Base-by-base conservation (phyloP, 2,888 invertebrate species). In the Alentia gelatinosa region DNA sequence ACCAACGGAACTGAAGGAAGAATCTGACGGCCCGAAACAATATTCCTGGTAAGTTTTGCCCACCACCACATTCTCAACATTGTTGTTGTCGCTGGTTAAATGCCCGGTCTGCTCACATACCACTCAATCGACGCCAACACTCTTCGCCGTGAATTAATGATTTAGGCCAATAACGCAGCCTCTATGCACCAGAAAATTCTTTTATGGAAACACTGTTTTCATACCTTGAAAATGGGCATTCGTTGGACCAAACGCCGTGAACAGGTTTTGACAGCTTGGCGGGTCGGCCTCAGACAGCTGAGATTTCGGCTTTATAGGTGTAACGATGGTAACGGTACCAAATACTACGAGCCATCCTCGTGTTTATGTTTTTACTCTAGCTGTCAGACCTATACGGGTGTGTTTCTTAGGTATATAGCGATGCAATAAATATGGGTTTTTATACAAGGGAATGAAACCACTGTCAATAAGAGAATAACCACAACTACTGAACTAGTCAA, bases 21-120 rank as follows among this genome's bases (percentile, higher is more conserved):
- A 90, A 42, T 86, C 86, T 4, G 90, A 79, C 23, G 90, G 37
- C 19, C 75, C 90, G 23, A 75, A 75, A n/a, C 47, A 79, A 35
- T 90, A 79, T 90, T 90, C 90, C 15, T 90, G 90, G 90, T 90
- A 50, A 90, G 90, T 90, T 79, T 75, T 23, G 15, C 0, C 26
- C 26, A 35, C 15, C 35, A 35, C 79, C 39, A 23, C 35, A 79
- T 37, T 39, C n/a, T 4, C 79, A 35, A 15, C 35, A 79, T 37
- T 79, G 39, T 79, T 79, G 35, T 3, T 37, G 19, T 74, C 39
- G 37, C 79, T 23, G 35, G 35, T 39, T 39, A 35, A 68, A 56
- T 56, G 56, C 19, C 56, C 56, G 12, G n/a, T 19, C 56, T 12
- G 47, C 56, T 56, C 23, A 56, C 56, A 56, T 19, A 3, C 12